Base-by-base conservation (phyloP, 2,113 vertebrate species). In the Donacobius atricapilla region DNA sequence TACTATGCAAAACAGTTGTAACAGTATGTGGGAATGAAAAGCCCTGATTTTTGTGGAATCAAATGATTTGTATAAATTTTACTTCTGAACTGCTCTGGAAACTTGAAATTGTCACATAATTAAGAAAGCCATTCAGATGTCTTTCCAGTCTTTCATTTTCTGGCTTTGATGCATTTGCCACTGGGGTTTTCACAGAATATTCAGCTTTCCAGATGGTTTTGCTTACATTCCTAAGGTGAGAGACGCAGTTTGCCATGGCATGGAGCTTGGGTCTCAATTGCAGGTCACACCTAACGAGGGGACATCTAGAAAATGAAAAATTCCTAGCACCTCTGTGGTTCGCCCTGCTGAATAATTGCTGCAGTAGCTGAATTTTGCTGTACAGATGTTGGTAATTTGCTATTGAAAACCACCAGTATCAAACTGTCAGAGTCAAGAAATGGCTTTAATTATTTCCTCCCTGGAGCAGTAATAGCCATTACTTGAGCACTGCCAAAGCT, bases 391-490 rank as follows among this genome's bases (percentile, higher is more conserved):
- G 91, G 93, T 94, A 94, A 95, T 95, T 98, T 97, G 86, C 93
- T 88, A 96, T 96, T 79, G 85, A 96, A 95, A 97, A 86, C 83
- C 64, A 82, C 58, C 89, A 58, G 71, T 88, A 97, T 93, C 94
- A 95, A 97, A 95, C 77, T 90, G 90, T 95, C 92, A 96, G 72
- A 95, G 64, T 83, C 94, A 93, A 94, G 96, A 96, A 96, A 95
- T 94, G 94, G 89, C 89, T 97, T 94, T 96, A 98, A 97, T 96
- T 91, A 95, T 97, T 97, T 98, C 95, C 93, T 98, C 78, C 87
- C 50, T 37, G 39, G 72, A 94, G 83, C 79, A 96, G 73, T 78
- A 96, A 96, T 90, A 86, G 84, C 78, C 77, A 90, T 94, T 88
- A 93, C 71, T 94, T 63, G 87, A 94, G 56, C 48, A 35, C 35